A percentile compares a stretch with the other conserved stretches of the same genome.
phyloP scores from a whole-genome alignment of 2,888 invertebrate genomes.

The Petrolisthes manimaculis region DNA sequence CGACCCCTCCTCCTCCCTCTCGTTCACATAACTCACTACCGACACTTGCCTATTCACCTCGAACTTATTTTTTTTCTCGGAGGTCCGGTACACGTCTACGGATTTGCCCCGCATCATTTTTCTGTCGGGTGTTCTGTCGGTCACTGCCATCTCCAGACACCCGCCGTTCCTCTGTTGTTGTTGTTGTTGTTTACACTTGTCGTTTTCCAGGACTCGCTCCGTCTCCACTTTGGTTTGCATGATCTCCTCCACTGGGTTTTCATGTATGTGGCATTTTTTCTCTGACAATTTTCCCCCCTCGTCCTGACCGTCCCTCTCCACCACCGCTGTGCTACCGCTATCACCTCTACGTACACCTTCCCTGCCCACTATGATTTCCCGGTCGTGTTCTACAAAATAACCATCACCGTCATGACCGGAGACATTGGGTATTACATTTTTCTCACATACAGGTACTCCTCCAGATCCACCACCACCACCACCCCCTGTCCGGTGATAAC shows the following conservation, averaged over 20 bases:
- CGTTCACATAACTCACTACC: constrained; percentile 31
- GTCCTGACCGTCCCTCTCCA: not conserved
- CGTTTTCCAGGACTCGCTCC: not conserved
- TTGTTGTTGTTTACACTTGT: not conserved
- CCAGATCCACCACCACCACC: too few species aligned
- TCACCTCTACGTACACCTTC: not conserved
- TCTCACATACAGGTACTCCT: too few species aligned
- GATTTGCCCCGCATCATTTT: constrained; percentile 32
- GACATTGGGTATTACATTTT: too few species aligned
- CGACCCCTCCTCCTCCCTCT: not conserved
- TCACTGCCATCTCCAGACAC: not conserved
- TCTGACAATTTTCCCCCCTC: not conserved
- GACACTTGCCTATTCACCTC: constrained; percentile 4
- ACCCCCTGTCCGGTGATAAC: too few species aligned
- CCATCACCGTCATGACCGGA: not conserved
- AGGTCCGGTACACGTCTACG: constrained; percentile 12
- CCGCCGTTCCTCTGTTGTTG: constrained; percentile 21
- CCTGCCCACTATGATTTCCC: not conserved
- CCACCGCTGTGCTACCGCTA: too few species aligned
- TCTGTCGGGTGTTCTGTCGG: not conserved
- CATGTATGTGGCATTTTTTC: constrained; percentile 1
- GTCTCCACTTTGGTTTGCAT: not conserved
- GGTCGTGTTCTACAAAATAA: not conserved
- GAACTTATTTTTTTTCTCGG: not conserved
- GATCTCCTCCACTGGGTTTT: constrained; percentile 20